phyloP scores from a whole-genome alignment of 1,140 invertebrate species.

The Drosophila parvula region DNA sequence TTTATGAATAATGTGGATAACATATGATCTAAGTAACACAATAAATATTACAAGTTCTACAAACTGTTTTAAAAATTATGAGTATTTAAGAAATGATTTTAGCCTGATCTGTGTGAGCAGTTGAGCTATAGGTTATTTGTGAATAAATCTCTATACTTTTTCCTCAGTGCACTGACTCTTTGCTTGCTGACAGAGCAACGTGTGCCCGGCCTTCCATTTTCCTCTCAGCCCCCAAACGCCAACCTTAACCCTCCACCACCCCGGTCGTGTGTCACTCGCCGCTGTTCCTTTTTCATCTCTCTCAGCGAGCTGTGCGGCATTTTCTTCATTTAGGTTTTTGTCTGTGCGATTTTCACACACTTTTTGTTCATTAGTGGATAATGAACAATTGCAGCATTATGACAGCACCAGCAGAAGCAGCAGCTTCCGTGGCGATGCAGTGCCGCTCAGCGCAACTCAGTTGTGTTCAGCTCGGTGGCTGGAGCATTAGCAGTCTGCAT shows the following conservation, averaged over 20 bases:
- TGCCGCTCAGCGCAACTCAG: conserved; percentile 8
- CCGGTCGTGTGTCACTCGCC: conserved; percentile 36
- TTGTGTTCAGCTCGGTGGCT: conserved; percentile 21
- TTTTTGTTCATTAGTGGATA: conserved; percentile 83
- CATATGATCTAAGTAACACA: no score
- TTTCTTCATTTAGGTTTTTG: conserved; percentile 79
- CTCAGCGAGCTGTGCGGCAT: conserved; percentile 68
- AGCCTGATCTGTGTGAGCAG: no score
- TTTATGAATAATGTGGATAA: no score
- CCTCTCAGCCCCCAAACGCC: conserved; percentile 20
- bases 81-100: no score
- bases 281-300: conserved; percentile 73
- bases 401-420: conserved; percentile 54
- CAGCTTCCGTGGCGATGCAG: conserved; percentile 25
- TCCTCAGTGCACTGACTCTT: conserved; percentile 43
- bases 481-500: conserved; percentile 54
- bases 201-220: conserved; percentile 53
- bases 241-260: neutral
- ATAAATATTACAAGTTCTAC: no score
- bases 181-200: conserved; percentile 74
- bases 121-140: no score
- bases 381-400: conserved; percentile 83
- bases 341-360: conserved; percentile 72
- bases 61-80: no score
- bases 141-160: neutral